Evolutionary conservation across 2,113 vertebrate genomes (phyloP), one percentile per base, ranked within the genome.

Genomic region (Rhinolophus sinicus): DNA sequence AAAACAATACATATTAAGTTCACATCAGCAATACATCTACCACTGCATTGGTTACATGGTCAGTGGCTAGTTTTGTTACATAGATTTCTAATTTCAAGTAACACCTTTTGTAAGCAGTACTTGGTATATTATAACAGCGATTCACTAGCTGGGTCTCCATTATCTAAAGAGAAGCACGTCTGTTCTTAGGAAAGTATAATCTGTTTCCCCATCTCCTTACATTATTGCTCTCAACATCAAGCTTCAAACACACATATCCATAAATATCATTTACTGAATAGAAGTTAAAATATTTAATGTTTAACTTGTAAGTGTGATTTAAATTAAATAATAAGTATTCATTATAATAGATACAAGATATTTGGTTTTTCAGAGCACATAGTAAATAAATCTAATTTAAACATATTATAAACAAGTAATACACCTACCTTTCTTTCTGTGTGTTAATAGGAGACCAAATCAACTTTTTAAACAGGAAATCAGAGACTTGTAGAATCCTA

Each of bases 381-480:
- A 2, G 9, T 50, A 69, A 88, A 82, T 81, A n/a, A 3, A 50
- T 14, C 16, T 69, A 54, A 40, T 40, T 65, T 76, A 86, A 92
- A 60, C 15, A 73, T 35, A 70, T 47, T 87, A 44, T 52, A 28
- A 60, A 28, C 6, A 58, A 90, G 9, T 4, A 89, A 78, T 44
- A 24, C 3, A 4, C 38, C 1, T 85, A 76, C 24, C 18, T 88
- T 93, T 72, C 14, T 60, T 10, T 52, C 4, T 70, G 3, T 89
- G 15, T 60, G 56, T 38, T 64, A 86, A 92, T 26, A 6, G 12
- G 11, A 92, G 18, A 83, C 5, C 38, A 76, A 95, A 75, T 28
- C 26, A 93, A 92, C 22, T 75, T 89, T 90, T 70, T 69, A 96
- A 92, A 94, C 8, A 76, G 19, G 5, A 62, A 82, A 65, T 54